These are phyloP conservation scores for Heliconius nattereri DNA, from an alignment of 1,140 invertebrate species.

Conservation along the genomic window DNA sequence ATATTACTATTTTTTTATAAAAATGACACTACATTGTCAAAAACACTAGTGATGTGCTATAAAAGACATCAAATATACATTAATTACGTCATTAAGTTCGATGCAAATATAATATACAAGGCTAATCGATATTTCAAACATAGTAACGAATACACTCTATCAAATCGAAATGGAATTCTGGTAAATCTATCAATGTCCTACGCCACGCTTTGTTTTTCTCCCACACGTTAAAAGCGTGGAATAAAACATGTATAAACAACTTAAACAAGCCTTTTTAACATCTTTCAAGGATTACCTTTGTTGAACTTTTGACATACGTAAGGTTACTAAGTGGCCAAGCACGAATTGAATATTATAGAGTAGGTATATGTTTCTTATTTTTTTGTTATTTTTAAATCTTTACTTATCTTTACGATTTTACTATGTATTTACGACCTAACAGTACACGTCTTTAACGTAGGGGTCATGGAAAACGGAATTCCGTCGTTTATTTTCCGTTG, in stretches of 20 bases:
- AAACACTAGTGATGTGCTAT: slow-evolving; percentile 1
- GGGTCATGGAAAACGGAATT: no score
- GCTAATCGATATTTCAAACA: background rate
- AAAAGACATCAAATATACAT: slow-evolving; percentile 33
- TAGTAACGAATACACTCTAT: background rate
- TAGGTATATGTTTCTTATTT: background rate
- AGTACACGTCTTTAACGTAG: no score
- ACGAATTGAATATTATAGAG: background rate
- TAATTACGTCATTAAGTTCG: slow-evolving; percentile 16
- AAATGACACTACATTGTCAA: background rate
- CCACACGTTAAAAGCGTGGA: slow-evolving; percentile 18
- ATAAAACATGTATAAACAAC: slow-evolving; percentile 5
- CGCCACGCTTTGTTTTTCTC: slow-evolving; percentile 17
- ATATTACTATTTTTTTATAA: background rate
- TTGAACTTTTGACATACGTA: slow-evolving; percentile 36
- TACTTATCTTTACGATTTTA: no score
- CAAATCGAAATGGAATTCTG: background rate
- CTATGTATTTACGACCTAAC: no score
- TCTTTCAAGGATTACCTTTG: slow-evolving; percentile 46
- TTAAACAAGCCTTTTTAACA: slow-evolving; percentile 45
- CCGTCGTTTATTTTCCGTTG: no score
- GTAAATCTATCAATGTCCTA: slow-evolving; percentile 27
- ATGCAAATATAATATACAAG: background rate
- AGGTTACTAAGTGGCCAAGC: slow-evolving; percentile 22
- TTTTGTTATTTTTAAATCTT: background rate